A percentile compares a stretch with the other conserved stretches of the same genome.
Conservation (phyloP, 2,888 invertebrate genomes). For the Scaptomyza flava region DNA sequence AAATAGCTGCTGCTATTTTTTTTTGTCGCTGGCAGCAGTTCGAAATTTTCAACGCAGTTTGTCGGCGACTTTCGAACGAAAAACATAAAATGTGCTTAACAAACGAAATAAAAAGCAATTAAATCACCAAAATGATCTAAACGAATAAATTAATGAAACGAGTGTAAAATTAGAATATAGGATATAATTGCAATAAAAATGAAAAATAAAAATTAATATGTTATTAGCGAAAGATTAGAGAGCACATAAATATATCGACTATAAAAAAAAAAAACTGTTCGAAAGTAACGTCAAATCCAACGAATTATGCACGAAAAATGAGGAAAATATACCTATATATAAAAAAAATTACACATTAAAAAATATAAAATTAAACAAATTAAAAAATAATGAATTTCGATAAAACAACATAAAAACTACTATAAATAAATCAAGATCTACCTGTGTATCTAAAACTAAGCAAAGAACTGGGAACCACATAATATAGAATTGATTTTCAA, state of each 20-base stretch:
- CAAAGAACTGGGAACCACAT: background rate
- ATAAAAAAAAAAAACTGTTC: background rate
- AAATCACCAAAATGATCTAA: conserved; percentile 47
- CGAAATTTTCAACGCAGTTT: conserved; percentile 75
- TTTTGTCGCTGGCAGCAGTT: conserved; percentile 46
- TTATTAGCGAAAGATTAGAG: conserved; percentile 26
- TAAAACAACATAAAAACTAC: conserved; percentile 4
- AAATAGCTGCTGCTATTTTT: conserved; percentile 57
- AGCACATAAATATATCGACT: conserved; percentile 3
- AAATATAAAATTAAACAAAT: conserved; percentile 9
- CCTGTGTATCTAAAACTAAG: background rate
- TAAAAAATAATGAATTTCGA: background rate
- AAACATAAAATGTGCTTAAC: conserved; percentile 71
- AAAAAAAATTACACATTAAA: background rate
- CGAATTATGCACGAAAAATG: conserved; percentile 14
- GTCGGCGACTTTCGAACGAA: conserved; percentile 82
- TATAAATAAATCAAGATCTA: conserved; percentile 8
- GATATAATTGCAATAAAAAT: background rate
- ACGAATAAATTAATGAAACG: conserved; percentile 40
- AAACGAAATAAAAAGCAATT: conserved; percentile 39
- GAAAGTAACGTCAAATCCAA: conserved; percentile 36
- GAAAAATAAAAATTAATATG: conserved; percentile 5
- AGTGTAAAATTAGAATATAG: conserved; percentile 25
- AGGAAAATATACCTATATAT: background rate
- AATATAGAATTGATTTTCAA: conserved; percentile 17